A percentile compares a stretch with the other conserved stretches of the same genome.
phyloP scores from a whole-genome alignment of 2,113 vertebrate genomes.

The Nyctibius bracteatus region DNA sequence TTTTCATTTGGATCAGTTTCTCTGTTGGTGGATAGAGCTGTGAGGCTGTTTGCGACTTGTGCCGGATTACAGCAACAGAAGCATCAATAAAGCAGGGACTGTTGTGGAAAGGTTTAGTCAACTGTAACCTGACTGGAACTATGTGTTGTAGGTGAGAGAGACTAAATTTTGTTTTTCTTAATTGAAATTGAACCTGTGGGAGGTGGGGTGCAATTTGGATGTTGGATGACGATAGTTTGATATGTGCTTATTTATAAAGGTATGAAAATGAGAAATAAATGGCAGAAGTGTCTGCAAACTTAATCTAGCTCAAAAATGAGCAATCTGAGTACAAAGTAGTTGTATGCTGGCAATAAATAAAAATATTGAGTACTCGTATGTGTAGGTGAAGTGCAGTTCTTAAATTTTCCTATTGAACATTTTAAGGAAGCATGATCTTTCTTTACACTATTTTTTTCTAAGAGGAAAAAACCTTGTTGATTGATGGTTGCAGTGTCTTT shows the following conservation, averaged over 20 bases:
- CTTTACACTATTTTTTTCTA: not conserved
- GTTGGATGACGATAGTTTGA: not conserved
- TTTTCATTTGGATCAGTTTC: not conserved
- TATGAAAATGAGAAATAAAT: not conserved
- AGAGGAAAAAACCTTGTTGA: not conserved
- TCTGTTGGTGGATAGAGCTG: not conserved
- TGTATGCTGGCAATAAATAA: not conserved
- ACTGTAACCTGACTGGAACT: not conserved
- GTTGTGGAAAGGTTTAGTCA: not conserved
- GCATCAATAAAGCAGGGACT: not conserved
- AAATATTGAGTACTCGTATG: not conserved
- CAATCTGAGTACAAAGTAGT: not conserved
- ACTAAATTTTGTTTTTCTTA: not conserved
- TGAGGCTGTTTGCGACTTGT: not conserved
- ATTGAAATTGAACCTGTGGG: not conserved
- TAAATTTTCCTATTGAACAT: not conserved
- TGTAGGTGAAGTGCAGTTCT: not conserved
- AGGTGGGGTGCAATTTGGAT: not conserved
- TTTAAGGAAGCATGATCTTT: conserved; percentile 17
- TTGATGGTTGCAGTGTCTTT: conserved; percentile 36
- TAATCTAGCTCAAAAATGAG: not conserved
- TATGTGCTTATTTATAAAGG: not conserved
- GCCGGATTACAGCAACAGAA: not conserved
- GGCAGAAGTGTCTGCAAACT: not conserved
- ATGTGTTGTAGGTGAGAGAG: not conserved